phyloP scores from a whole-genome alignment of 1,140 invertebrate species.

The Dreissena polymorpha region DNA sequence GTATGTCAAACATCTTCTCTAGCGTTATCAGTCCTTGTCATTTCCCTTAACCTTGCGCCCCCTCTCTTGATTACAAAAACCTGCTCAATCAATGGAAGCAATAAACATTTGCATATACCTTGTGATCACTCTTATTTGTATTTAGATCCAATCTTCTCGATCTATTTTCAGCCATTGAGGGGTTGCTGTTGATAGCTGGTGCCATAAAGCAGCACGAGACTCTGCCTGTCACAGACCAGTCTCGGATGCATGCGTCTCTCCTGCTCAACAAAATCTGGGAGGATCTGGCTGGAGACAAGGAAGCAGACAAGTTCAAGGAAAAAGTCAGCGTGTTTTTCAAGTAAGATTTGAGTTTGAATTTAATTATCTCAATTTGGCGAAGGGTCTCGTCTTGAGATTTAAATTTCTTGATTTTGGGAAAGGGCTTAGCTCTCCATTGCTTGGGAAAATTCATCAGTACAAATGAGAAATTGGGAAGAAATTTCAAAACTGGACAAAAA shows the following conservation, averaged over 20 bases:
- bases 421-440: too few species aligned
- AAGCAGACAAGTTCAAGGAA: slow-evolving; percentile 87
- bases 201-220: slow-evolving; percentile 78
- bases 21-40: too few species aligned
- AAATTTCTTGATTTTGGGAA: background rate
- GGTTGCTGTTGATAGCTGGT: slow-evolving; percentile 79
- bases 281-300: slow-evolving; percentile 95
- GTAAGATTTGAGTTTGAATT: slow-evolving; percentile 70
- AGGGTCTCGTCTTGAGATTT: background rate
- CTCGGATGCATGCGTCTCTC: slow-evolving; percentile 92
- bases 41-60: too few species aligned
- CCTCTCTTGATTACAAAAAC: too few species aligned
- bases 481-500: too few species aligned
- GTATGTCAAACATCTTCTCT: too few species aligned
- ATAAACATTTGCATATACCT: too few species aligned
- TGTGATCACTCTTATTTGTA: too few species aligned
- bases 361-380: background rate
- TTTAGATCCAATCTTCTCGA: background rate
- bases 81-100: too few species aligned
- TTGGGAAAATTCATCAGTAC: too few species aligned
- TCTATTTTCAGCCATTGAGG: slow-evolving; percentile 75
- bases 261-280: slow-evolving; percentile 94
- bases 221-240: slow-evolving; percentile 89
- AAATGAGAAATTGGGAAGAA: too few species aligned
- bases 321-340: slow-evolving; percentile 93